Percentiles rank a stretch among this genome's conserved stretches.
Evolutionary conservation across 1,140 invertebrate species (phyloP).

Genomic region (Drosophila azteca): DNA sequence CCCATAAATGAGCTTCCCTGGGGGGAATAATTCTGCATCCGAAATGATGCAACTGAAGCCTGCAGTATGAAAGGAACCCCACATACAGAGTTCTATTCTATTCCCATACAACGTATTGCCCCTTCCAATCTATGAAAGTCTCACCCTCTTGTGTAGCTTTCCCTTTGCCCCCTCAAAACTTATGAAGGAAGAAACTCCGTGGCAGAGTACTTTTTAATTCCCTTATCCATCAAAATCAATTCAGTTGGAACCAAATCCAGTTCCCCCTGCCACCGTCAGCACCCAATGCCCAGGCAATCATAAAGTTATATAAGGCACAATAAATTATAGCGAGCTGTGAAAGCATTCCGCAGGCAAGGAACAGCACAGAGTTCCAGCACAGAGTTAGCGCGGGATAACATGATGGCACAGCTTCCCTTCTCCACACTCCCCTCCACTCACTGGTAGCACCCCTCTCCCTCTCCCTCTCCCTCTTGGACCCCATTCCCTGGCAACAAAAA

Average conservation of each 20-base stretch:
- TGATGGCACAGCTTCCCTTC: conserved; percentile 6
- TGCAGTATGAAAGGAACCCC: too few relatives aligned
- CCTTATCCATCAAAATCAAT: conserved; percentile 60
- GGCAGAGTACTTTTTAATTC: conserved; percentile 30
- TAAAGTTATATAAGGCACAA: conserved; percentile 81
- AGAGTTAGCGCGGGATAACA: conserved; percentile 37
- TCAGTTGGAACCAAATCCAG: conserved; percentile 1
- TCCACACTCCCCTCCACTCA: too few relatives aligned
- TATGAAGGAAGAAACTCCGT: conserved; percentile 2
- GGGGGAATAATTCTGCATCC: too few relatives aligned
- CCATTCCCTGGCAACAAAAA: conserved; percentile 40
- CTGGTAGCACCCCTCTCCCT: not conserved
- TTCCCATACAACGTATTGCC: too few relatives aligned
- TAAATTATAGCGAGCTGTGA: conserved; percentile 80
- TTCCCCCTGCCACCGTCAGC: not conserved
- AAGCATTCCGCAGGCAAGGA: conserved; percentile 22
- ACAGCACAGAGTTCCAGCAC: conserved; percentile 21
- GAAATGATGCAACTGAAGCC: too few relatives aligned
- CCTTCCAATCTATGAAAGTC: too few relatives aligned
- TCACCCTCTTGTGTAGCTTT: too few relatives aligned
- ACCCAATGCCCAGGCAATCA: conserved; percentile 55
- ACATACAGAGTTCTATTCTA: too few relatives aligned
- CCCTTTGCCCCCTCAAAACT: too few relatives aligned
- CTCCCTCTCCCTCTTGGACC: not conserved
- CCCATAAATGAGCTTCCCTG: too few relatives aligned